Evolutionary conservation across 2,797 vertebrate genomes (phyloP).

Genomic region (Alectoris magna): DNA sequence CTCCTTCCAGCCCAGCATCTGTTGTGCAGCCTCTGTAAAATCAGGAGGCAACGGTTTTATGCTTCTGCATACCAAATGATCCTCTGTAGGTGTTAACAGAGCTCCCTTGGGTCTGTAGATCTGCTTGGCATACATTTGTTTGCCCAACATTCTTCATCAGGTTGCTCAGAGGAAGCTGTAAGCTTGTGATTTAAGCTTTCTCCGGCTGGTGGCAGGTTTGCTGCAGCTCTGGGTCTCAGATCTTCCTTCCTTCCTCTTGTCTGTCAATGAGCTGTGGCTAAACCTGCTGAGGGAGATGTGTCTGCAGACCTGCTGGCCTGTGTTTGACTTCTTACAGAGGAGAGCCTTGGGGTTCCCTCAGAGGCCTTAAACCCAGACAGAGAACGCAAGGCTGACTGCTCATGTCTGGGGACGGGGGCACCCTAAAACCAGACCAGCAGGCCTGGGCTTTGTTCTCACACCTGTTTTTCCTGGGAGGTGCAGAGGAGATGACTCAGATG

Average conservation of each 20-base stretch:
- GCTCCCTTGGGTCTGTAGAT: background rate
- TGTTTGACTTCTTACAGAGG: background rate
- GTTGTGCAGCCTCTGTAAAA: background rate
- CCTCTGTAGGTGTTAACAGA: background rate
- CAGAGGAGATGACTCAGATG: background rate
- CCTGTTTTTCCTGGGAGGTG: background rate
- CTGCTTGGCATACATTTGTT: background rate
- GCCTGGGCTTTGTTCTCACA: background rate
- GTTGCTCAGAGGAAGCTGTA: fast-evolving
- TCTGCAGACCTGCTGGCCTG: background rate
- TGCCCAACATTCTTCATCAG: background rate
- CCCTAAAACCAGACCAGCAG: background rate
- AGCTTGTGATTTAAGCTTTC: background rate
- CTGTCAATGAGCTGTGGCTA: background rate
- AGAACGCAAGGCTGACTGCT: slow-evolving; percentile 15
- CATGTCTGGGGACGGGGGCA: background rate
- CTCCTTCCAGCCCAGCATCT: fast-evolving
- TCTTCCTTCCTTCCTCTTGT: background rate
- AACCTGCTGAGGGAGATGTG: background rate
- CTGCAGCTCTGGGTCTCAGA: background rate
- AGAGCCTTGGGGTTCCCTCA: background rate
- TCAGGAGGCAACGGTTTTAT: background rate
- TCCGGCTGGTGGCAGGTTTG: slow-evolving; percentile 48
- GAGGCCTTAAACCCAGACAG: slow-evolving; percentile 22
- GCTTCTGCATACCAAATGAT: background rate